A percentile compares a stretch with the other conserved stretches of the same genome.
These are phyloP conservation scores for Lepisosteus osseus DNA, from an alignment of 2,113 vertebrate genomes.

Conservation along the genomic window DNA sequence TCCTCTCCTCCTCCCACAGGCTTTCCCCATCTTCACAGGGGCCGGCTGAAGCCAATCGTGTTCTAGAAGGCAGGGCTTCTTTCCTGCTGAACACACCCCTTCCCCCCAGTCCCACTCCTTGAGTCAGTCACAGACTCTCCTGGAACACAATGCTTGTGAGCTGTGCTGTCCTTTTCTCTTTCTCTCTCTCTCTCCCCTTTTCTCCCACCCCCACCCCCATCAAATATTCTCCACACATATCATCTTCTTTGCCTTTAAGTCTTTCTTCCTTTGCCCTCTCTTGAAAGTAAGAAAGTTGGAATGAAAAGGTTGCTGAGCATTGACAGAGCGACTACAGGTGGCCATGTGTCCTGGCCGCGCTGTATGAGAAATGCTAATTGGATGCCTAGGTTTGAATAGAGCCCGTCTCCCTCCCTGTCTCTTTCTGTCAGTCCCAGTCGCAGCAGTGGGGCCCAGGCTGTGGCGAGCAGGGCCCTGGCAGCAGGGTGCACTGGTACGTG, in stretches of 20 bases:
- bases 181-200: slow-evolving; percentile 4
- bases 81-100: slow-evolving; percentile 43
- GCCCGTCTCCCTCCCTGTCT: slow-evolving; percentile 52
- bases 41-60: slow-evolving; percentile 51
- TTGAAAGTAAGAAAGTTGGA: slow-evolving; percentile 22
- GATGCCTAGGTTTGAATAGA: slow-evolving; percentile 44
- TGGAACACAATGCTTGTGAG: slow-evolving; percentile 17
- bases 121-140: slow-evolving; percentile 29
- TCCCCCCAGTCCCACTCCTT: slow-evolving; percentile 31
- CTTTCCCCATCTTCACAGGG: slow-evolving; percentile 52
- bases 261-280: slow-evolving; percentile 1
- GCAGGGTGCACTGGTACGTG: slow-evolving; percentile 17
- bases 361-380: slow-evolving; percentile 59
- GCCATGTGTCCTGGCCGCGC: slow-evolving; percentile 40
- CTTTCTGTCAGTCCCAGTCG: slow-evolving; percentile 54
- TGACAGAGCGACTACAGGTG: slow-evolving; percentile 52
- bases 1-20: slow-evolving; percentile 62
- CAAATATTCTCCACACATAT: slow-evolving; percentile 12
- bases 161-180: slow-evolving; percentile 14
- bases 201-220: slow-evolving; percentile 11
- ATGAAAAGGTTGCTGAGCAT: slow-evolving; percentile 12
- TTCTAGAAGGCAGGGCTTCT: slow-evolving; percentile 43
- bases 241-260: slow-evolving; percentile 19
- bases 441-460: slow-evolving; percentile 43
- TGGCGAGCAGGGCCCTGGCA: slow-evolving; percentile 31